A percentile compares a stretch with the other conserved stretches of the same genome.
These are phyloP conservation scores for Yponomeuta cagnagella DNA, from an alignment of 2,888 invertebrate species.

Conservation along the genomic window DNA sequence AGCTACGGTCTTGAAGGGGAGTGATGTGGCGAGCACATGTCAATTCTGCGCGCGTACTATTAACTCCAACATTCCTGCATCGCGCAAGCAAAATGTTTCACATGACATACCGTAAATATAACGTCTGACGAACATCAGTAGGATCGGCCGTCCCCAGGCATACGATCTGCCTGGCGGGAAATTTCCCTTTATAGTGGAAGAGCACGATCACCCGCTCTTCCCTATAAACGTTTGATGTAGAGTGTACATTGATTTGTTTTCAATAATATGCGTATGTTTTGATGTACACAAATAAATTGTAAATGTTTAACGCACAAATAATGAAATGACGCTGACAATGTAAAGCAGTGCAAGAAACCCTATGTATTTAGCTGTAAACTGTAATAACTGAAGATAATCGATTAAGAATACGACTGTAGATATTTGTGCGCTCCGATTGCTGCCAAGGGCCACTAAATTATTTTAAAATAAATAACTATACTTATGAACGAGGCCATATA, in stretches of 20 bases:
- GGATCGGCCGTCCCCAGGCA: too few relatives aligned
- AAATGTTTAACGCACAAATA: slow-evolving; percentile 76
- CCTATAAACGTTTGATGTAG: slow-evolving; percentile 64
- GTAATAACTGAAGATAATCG: slow-evolving; percentile 48
- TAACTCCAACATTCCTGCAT: too few relatives aligned
- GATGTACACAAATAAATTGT: slow-evolving; percentile 74
- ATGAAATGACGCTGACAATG: slow-evolving; percentile 56
- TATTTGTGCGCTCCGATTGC: slow-evolving; percentile 46
- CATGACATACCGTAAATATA: too few relatives aligned
- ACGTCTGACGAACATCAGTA: too few relatives aligned
- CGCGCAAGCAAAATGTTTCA: too few relatives aligned
- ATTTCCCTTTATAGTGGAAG: too few relatives aligned
- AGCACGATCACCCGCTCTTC: too few relatives aligned
- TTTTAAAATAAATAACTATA: slow-evolving; percentile 1
- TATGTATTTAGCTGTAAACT: slow-evolving; percentile 69
- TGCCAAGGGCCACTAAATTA: slow-evolving; percentile 29
- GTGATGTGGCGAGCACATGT: too few relatives aligned
- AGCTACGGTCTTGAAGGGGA: too few relatives aligned
- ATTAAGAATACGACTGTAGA: slow-evolving; percentile 56
- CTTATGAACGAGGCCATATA: slow-evolving; percentile 7
- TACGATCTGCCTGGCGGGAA: too few relatives aligned
- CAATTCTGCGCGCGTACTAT: too few relatives aligned
- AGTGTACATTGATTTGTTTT: slow-evolving; percentile 59
- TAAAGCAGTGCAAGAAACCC: slow-evolving; percentile 55
- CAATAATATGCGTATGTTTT: slow-evolving; percentile 71